Evolutionary conservation across 2,888 invertebrate genomes (phyloP).

Genomic region (Monochamus alternatus): DNA sequence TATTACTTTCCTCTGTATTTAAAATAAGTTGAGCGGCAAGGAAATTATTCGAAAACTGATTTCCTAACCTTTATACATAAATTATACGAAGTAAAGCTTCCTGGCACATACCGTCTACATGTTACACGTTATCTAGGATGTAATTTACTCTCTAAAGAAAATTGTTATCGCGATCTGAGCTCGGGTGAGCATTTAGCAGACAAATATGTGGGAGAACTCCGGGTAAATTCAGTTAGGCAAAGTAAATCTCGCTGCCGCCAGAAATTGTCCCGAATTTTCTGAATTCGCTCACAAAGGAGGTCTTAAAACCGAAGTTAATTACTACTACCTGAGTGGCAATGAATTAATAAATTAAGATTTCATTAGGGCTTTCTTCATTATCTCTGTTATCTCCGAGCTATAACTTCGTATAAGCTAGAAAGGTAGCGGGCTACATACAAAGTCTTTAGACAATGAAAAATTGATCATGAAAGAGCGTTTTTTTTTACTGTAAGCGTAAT

Average conservation of each 20-base stretch:
- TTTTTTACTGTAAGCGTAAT: too few relatives aligned
- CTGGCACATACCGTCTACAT: too few relatives aligned
- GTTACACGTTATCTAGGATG: too few relatives aligned
- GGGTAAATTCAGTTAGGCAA: constrained; percentile 1
- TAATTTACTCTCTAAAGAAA: constrained; percentile 1
- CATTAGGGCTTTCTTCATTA: neutral
- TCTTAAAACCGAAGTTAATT: neutral
- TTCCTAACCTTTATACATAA: too few relatives aligned
- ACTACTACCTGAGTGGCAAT: neutral
- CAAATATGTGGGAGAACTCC: neutral
- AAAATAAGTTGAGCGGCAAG: too few relatives aligned
- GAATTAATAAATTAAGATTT: neutral
- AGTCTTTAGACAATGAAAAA: too few relatives aligned
- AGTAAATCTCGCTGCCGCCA: neutral
- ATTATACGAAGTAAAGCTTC: too few relatives aligned
- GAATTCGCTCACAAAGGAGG: constrained; percentile 1
- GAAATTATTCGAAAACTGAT: too few relatives aligned
- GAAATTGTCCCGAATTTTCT: neutral
- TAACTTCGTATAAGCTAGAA: too few relatives aligned
- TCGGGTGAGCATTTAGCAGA: neutral
- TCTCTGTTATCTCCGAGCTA: neutral
- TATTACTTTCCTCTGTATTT: too few relatives aligned
- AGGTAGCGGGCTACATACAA: too few relatives aligned
- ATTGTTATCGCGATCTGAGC: neutral
- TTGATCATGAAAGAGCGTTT: too few relatives aligned